A percentile compares a stretch with the other conserved stretches of the same genome.
phyloP scores from a whole-genome alignment of 1,140 invertebrate species.

The Batillaria attramentaria region DNA sequence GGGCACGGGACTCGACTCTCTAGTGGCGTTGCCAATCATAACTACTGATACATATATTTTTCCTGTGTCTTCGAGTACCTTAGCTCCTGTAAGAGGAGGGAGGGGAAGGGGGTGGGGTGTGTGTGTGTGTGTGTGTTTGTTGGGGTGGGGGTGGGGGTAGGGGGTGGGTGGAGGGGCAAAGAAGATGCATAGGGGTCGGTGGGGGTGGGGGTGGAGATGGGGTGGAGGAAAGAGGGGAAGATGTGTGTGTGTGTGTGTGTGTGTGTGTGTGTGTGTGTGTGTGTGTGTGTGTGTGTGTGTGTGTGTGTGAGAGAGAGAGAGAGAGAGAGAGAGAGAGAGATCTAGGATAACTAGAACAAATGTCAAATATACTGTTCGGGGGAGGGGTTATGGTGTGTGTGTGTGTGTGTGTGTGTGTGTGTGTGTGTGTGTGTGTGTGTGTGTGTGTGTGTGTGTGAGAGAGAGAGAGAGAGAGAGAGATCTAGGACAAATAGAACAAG shows the following conservation, averaged over 20 bases:
- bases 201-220: neutral
- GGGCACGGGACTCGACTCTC: no score
- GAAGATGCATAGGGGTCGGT: neutral
- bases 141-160: neutral
- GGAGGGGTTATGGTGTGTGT: slow-evolving; percentile 1
- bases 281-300: slow-evolving; percentile 9
- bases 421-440: neutral
- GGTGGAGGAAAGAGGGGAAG: neutral
- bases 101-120: neutral
- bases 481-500: neutral
- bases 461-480: slow-evolving; percentile 2
- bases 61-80: no score
- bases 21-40: no score
- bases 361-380: no score
- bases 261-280: slow-evolving; percentile 16
- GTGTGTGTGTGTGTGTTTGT: neutral
- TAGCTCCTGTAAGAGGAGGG: no score
- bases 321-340: neutral
- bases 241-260: slow-evolving; percentile 13
- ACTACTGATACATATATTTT: no score
- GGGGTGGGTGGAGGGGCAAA: no score
- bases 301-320: neutral
- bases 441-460: neutral
- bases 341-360: no score
- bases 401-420: slow-evolving; percentile 23